Base-by-base conservation (phyloP, 2,888 invertebrate genomes). In the Drosophila merina region DNA sequence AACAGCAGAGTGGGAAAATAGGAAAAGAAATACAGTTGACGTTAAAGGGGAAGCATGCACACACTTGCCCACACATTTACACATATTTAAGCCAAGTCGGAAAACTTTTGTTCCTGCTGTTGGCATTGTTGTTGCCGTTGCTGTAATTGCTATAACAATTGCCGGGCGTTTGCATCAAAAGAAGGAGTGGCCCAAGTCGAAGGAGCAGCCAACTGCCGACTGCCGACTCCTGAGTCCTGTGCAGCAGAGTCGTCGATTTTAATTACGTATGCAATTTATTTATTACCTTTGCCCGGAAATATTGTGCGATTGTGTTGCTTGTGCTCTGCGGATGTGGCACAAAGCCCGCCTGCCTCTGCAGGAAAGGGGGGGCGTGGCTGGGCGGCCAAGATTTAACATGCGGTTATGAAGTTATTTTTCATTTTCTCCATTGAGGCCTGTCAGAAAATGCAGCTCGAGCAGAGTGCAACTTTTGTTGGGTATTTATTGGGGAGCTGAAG, bases 201-300 rank as follows among this genome's bases (percentile, higher is more conserved):
- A 63, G 59, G 36, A 58, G 54, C 40, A 42, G 40, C 7, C 33
- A 6, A 33, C 0, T 7, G 8, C 33, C 10, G 20, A 20, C 20
- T 20, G 2, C 20, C 20, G 20, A 20, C 2, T 20, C 20, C 20
- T 20, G 50, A 68, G 75, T 57, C 66, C 75, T 79, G 74, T 45
- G 79, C 84, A 72, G 82, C 84, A 71, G 64, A 79, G 80, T 88
- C 87, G 85, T 88, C 88, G 86, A 84, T 88, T 85, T 88, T 85
- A 85, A 85, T 85, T 85, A 88, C 88, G 88, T 88, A 85, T 86
- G 85, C 85, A 86, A 86, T 84, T 85, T 84, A 85, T 86, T 85
- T 88, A 85, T 85, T 85, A 88, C 84, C 86, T 77, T 76, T 64
- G 62, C 72, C 79, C 87, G 85, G 88, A 85, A 84, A 83, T 86